These are phyloP conservation scores for Yasuhikotakia modesta DNA, from an alignment of 2,797 vertebrate genomes.

Conservation along the genomic window DNA sequence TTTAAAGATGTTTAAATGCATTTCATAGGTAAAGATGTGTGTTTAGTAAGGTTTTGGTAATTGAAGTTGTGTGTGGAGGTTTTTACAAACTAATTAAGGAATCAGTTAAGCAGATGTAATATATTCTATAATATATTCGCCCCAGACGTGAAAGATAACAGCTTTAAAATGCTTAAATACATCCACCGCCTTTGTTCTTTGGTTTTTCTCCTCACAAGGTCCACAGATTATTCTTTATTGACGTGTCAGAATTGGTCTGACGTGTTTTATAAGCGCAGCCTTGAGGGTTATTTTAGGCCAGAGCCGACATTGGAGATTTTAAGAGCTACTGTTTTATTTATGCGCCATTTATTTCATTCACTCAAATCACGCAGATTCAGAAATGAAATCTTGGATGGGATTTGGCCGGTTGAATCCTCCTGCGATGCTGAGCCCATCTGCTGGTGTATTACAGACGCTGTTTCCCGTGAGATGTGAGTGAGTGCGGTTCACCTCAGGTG, in stretches of 20 bases:
- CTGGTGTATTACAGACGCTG: slow-evolving; percentile 13
- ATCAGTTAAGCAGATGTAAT: neutral
- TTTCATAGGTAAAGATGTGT: no score
- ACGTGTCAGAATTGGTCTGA: neutral
- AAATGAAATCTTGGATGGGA: slow-evolving; percentile 1
- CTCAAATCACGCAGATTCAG: neutral
- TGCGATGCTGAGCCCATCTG: slow-evolving; percentile 14
- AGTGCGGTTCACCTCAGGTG: slow-evolving; percentile 40
- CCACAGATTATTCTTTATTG: slow-evolving; percentile 11
- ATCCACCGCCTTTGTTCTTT: neutral
- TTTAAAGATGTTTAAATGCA: no score
- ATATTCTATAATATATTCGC: neutral
- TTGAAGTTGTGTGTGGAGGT: no score
- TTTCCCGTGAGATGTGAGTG: slow-evolving; percentile 35
- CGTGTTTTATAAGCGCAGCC: slow-evolving; percentile 15
- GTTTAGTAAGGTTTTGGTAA: no score
- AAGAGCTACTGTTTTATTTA: slow-evolving; percentile 7
- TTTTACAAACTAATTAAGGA: no score
- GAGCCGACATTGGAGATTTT: slow-evolving; percentile 19
- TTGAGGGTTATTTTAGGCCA: slow-evolving; percentile 34
- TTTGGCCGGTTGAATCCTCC: neutral
- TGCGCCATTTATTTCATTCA: neutral
- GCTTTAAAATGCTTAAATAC: neutral
- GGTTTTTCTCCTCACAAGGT: neutral
- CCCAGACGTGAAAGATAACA: neutral